phyloP scores from a whole-genome alignment of 2,113 vertebrate genomes.

The Pseudopipra pipra region DNA sequence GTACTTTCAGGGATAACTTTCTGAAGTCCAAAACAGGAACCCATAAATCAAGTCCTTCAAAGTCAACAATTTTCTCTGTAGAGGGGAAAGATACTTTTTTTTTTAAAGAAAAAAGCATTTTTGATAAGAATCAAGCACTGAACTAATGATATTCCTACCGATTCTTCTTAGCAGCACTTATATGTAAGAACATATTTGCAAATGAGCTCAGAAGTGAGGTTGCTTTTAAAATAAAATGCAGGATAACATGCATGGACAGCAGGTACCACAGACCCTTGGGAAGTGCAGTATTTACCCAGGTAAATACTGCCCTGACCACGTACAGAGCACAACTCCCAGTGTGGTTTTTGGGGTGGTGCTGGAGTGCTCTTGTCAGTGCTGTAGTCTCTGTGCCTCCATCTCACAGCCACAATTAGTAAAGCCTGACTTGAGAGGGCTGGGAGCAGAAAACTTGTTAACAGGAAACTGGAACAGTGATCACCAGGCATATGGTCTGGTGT shows the following conservation, averaged over 20 bases:
- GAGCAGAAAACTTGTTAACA: neutral
- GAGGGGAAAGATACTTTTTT: neutral
- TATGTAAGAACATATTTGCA: neutral
- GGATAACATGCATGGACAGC: accelerated
- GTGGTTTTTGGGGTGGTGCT: neutral
- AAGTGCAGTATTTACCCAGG: neutral
- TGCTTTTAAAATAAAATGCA: neutral
- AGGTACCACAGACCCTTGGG: accelerated
- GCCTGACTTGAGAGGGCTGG: neutral
- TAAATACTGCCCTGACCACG: neutral
- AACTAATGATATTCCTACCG: neutral
- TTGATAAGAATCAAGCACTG: neutral
- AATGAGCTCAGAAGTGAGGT: neutral
- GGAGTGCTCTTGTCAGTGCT: neutral
- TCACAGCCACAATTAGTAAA: neutral
- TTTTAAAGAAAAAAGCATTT: neutral
- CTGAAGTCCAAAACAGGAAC: neutral
- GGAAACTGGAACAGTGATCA: neutral
- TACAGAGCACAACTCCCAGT: accelerated
- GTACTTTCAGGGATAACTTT: neutral
- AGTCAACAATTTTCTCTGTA: neutral
- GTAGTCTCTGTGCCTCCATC: neutral
- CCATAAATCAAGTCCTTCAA: neutral
- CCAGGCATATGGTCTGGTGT: neutral
- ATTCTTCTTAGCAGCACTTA: neutral